Evolutionary conservation across 2,888 invertebrate species (phyloP), one percentile per base, ranked within the genome.

Genomic region (Hipparchia sbordonii): DNA sequence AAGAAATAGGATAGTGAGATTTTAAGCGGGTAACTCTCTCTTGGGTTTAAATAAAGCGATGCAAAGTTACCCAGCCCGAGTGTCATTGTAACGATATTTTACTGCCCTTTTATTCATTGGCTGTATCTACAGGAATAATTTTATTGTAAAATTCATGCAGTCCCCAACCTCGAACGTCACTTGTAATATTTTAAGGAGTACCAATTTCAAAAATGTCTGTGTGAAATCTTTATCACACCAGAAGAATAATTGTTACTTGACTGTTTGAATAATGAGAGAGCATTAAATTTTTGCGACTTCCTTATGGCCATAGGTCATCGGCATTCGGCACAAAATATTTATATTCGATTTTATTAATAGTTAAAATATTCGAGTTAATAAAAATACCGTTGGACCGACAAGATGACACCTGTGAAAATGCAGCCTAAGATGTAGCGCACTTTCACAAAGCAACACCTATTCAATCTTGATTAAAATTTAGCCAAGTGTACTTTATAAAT

Each of bases 11-110:
- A 23, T 23, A 23, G 23, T 23, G 23, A 23, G 23, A 7, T 48
- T 6, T 7, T 48, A 48, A 48, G 48, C 46, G 5, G 23, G 62
- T 51, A 51, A 33, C 52, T 65, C 33, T 52, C 23, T 62, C 51
- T 52, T 12, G 0, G 48, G 70, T 70, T 39, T 51, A 70, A 70
- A 74, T 70, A 69, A 71, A 73, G 67, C 66, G 62, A 71, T 70
- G 52, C 23, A 51, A 61, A 71, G 60, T 69, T 59, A 69, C 57
- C 39, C 23, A n/a, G 57, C 13, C 39, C 13, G 56, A 62, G 46
- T 52, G 67, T 67, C 70, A 63, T 8, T 62, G 59, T 51, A 67
- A 63, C 67, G 67, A 73, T 59, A 68, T n/a, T 68, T 67, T 71
- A 63, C 65, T 52, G 57, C 13, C 23, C 39, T 23, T 33, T 73